Conservation (phyloP, 2,888 invertebrate genomes). For the Hirtodrosophila cameraria region DNA sequence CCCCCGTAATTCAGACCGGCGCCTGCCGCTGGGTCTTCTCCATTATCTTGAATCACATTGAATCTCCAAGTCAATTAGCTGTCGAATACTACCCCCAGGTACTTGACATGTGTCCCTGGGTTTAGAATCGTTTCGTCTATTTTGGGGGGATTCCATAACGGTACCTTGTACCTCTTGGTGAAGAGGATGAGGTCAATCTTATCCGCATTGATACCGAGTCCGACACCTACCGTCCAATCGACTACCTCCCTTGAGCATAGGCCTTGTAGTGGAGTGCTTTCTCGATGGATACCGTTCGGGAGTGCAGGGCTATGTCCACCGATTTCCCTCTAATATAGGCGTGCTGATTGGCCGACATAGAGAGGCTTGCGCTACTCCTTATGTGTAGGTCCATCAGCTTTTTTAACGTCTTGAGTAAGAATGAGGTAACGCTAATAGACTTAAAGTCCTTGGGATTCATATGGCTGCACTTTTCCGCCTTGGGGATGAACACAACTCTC, state of each 20-base stretch:
- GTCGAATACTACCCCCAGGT: background rate
- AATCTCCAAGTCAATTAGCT: background rate
- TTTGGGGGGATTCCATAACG: background rate
- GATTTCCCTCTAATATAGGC: background rate
- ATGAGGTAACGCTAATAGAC: too few species aligned
- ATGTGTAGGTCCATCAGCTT: too few species aligned
- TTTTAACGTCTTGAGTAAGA: too few species aligned
- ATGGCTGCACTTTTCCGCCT: background rate
- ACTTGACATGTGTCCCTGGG: too few species aligned
- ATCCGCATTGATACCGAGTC: background rate
- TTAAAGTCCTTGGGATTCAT: too few species aligned
- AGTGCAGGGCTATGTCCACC: background rate
- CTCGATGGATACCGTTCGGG: background rate
- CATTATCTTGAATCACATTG: background rate
- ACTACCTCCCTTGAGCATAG: background rate
- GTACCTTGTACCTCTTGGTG: background rate
- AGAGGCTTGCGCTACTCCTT: background rate
- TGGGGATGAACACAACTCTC: background rate
- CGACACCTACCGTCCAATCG: too few species aligned
- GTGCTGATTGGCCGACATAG: too few species aligned
- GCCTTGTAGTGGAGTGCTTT: background rate
- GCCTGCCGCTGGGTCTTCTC: background rate
- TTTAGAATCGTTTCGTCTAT: too few species aligned
- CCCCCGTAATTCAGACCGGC: too few species aligned
- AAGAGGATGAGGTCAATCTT: background rate